These are phyloP conservation scores for Rhabdophis nuchalis DNA, from an alignment of 2,797 vertebrate species.

Conservation along the genomic window DNA sequence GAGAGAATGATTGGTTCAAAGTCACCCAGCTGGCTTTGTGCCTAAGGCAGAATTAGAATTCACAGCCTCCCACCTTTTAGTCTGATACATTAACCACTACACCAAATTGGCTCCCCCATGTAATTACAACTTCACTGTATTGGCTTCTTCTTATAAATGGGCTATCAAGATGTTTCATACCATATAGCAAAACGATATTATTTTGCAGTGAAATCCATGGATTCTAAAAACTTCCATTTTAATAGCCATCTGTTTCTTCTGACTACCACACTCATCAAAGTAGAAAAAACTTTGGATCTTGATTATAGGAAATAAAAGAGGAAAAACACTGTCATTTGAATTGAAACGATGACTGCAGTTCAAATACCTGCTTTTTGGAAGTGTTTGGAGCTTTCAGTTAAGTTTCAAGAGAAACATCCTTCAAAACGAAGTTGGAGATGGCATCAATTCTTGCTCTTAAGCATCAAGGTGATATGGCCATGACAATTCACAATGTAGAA, in stretches of 20 bases:
- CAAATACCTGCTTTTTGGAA: neutral
- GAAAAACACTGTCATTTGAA: neutral
- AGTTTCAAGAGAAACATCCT: neutral
- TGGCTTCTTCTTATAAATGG: neutral
- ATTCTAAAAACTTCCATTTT: slow-evolving; percentile 31
- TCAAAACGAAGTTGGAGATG: neutral
- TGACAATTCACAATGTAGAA: neutral
- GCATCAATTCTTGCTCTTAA: neutral
- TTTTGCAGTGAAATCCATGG: slow-evolving; percentile 6
- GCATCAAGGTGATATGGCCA: neutral
- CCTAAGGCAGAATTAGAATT: neutral
- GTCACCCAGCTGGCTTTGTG: neutral
- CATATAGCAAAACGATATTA: neutral
- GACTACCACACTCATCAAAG: slow-evolving; percentile 5
- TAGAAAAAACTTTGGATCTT: neutral
- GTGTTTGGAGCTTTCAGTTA: neutral
- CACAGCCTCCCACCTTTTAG: neutral
- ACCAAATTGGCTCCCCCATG: neutral
- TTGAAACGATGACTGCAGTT: neutral
- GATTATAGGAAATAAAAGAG: neutral
- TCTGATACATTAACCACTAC: neutral
- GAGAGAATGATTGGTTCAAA: neutral
- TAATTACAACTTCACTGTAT: neutral
- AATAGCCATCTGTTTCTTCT: slow-evolving; percentile 42
- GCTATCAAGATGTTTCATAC: neutral